These are phyloP conservation scores for Pipra filicauda DNA, from an alignment of 2,113 vertebrate genomes.

Conservation along the genomic window DNA sequence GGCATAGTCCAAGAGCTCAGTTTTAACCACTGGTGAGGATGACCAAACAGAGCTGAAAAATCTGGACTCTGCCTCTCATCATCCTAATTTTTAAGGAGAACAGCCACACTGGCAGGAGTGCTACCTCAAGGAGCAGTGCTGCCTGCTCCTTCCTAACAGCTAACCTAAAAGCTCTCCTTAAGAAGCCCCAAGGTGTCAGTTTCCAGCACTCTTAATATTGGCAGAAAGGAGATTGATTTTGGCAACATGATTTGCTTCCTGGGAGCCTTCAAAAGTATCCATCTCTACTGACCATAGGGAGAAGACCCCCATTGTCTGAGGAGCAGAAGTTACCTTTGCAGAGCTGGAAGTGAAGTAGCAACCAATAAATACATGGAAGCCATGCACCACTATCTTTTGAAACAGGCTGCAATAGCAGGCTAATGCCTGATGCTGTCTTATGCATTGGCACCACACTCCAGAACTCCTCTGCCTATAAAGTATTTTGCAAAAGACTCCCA, in stretches of 20 bases:
- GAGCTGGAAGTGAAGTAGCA: background rate
- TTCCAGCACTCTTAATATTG: background rate
- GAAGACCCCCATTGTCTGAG: accelerated
- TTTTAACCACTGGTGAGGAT: background rate
- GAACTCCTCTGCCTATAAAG: background rate
- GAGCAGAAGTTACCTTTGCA: background rate
- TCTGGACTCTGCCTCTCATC: background rate
- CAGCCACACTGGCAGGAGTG: background rate
- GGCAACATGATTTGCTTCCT: background rate
- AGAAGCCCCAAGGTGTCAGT: background rate
- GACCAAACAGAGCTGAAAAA: background rate
- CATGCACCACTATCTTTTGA: accelerated
- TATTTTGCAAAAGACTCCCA: background rate
- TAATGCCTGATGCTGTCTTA: background rate
- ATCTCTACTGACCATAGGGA: accelerated
- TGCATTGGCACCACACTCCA: background rate
- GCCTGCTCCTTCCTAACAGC: background rate
- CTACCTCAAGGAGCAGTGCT: background rate
- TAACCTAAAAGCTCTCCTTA: background rate
- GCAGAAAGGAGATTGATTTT: background rate
- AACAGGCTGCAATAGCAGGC: background rate
- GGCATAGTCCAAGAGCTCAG: background rate
- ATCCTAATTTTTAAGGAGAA: background rate
- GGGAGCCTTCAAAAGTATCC: background rate
- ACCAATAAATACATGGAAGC: background rate